Base-by-base conservation (phyloP, 2,888 invertebrate species). In the Leptinotarsa haldemani region DNA sequence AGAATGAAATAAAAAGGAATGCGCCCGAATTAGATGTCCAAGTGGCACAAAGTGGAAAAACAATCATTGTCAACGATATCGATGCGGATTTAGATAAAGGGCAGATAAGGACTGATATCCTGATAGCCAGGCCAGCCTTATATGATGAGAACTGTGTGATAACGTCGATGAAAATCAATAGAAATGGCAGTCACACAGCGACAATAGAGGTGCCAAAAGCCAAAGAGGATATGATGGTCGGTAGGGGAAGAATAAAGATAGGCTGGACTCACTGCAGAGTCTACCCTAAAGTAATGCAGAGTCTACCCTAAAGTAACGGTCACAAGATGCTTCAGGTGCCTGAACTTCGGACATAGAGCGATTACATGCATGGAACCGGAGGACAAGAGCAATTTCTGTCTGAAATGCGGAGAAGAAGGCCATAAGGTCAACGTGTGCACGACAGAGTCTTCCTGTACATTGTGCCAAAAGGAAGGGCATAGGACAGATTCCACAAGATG, bases 391-490 rank as follows among this genome's bases (percentile, higher is more conserved):
- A 53, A 18, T 12, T 12, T 9, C 3, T 73, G 70, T 18, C 25
- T 50, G 30, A 73, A 69, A 7, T 73, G 73, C 48, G 70, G 73
- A 3, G 22, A 56, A 47, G 58, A 53, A 3, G 70, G 65, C 1
- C 73, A 73, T 22, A 53, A 22, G 18, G 69, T 65, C 20, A 70
- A 46, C 16, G 61, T 63, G 4, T 73, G 73, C 52, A 50, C 3
- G 12, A n/a, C 47, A n/a, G 50, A 65, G 12, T 15, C 68, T 15
- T 18, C 9, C 12, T 73, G 73, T 65, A 53, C 64, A 16, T 12
- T 52, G 1, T 73, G 73, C 58, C 16, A 65, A 4, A 46, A 25
- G 9, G 47, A 18, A 40, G 73, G 73, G 30, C 73, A 73, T 58
- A 73, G 69, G 56, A 64, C 58, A 15, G 73, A 67, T 40, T 30